Percentiles rank a stretch among this genome's conserved stretches.
phyloP scores from a whole-genome alignment of 2,888 invertebrate genomes.

The Halictus quadricinctus region DNA sequence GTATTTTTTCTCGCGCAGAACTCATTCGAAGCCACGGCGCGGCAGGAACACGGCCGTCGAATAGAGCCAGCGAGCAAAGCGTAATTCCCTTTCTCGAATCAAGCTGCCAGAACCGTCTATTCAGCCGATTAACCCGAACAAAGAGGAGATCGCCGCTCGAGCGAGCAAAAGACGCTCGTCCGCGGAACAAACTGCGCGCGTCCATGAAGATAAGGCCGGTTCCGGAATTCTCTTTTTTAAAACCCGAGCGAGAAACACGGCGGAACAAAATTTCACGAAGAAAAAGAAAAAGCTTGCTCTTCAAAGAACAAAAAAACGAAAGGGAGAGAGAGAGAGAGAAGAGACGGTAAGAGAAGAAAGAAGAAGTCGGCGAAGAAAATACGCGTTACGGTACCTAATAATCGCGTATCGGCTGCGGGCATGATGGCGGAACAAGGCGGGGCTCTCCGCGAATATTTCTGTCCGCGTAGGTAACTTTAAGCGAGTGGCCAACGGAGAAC shows the following conservation, averaged over 20 bases:
- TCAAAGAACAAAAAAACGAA: neutral
- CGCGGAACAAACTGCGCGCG: slow-evolving; percentile 9
- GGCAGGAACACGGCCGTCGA: neutral
- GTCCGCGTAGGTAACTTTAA: slow-evolving; percentile 68
- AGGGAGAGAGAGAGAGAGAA: neutral
- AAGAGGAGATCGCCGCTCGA: slow-evolving; percentile 5
- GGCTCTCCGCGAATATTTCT: slow-evolving; percentile 76
- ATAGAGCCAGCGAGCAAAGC: slow-evolving; percentile 2
- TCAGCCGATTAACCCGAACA: slow-evolving; percentile 7
- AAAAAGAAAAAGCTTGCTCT: neutral
- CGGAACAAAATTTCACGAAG: neutral
- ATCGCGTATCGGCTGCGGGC: slow-evolving; percentile 76
- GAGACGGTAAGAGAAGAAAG: neutral
- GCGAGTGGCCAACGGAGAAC: slow-evolving; percentile 47
- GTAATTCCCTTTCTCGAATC: slow-evolving; percentile 1
- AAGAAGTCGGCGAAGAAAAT: slow-evolving; percentile 58
- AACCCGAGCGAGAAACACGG: neutral
- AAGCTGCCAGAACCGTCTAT: neutral
- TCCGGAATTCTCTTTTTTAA: slow-evolving; percentile 25
- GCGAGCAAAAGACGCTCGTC: neutral
- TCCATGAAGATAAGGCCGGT: slow-evolving; percentile 15
- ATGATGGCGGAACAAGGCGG: slow-evolving; percentile 80
- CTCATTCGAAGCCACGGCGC: neutral
- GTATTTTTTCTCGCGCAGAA: neutral
- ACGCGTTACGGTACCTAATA: slow-evolving; percentile 77